Evolutionary conservation across 1,140 invertebrate species (phyloP), one percentile per base, ranked within the genome.

Genomic region (Uloborus diversus): DNA sequence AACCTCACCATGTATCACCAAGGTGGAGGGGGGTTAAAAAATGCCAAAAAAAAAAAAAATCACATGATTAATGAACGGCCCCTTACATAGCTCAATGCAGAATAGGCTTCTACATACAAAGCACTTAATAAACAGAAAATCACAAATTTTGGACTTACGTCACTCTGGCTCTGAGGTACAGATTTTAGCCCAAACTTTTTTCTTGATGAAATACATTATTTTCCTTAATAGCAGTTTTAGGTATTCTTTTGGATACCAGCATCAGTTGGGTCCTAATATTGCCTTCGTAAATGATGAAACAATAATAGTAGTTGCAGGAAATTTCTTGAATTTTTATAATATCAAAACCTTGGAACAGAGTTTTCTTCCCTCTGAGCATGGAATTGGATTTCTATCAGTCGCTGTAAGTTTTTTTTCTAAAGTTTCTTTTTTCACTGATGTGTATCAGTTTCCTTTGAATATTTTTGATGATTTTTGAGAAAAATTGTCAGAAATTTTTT

Each of bases 211-310:
- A 53, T 42, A 9, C 17, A 7, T 53, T 4, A 53, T 53, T 53
- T 53, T 4, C 20, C 20, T 7, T 53, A 7, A 14, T 14, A 53
- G 20, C 20, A 11, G 9, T 14, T 4, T 35, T 14, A 66, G 64
- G n/a, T 49, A 66, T 49, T 66, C 64, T 11, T 66, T 66, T 66
- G 64, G 64, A 1, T 66, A 42, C 28, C 64, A 66, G 28, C 28
- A 42, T 23, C 2, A 23, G 9, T 47, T 47, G 25, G 35, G 64
- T 37, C 5, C 35, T n/a, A 66, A 42, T 23, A 14, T 66, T 14
- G 23, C 28, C 28, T 7, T 66, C 3, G 2, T 66, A 17, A 66
- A 66, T 47, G 23, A 49, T 14, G 11, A 28, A 9, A 27, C 30
- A 13, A 25, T 66, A 25, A 66, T 66, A 47, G 9, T 66, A 4